Base-by-base conservation (phyloP, 2,113 vertebrate genomes). In the Elgaria multicarinata region DNA sequence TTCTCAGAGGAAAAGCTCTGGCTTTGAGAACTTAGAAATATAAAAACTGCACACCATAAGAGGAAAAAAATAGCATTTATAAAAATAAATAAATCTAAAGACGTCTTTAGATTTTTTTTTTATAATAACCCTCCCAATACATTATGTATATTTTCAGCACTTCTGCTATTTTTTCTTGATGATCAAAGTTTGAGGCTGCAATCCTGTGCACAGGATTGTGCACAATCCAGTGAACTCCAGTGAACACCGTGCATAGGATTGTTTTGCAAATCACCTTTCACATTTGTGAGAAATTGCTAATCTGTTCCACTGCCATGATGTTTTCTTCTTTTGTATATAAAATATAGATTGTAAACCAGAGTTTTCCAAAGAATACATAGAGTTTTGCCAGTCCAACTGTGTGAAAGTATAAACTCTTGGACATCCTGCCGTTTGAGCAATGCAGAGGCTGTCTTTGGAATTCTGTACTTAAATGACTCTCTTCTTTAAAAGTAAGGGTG, bases 1-100 rank as follows among this genome's bases (percentile, higher is more conserved):
- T 96, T 97, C 96, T 96, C 94, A 87, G 8, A 92, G 95, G 95
- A 94, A 96, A 96, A 94, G 91, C 91, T 92, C 64, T 90, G 94
- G 86, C 91, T 96, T 93, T 92, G 89, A 91, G 91, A 96, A 93
- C 67, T 90, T 88, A 88, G 74, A 87, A 64, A 44, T 87, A 44
- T 66, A 46, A 77, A 87, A 46, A 39, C 2, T 24, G 44, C 22
- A 64, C 24, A 42, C 39, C 39, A 16, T 33, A 16, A 39, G 5
- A n/a, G 18, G 31, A 66, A 74, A 74, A n/a, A 26, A 13, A 20
- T 3, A 7, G 20, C 18, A n/a, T 85, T 22, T 7, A 22, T 10
- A 22, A 8, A n/a, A 10, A 39, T 53, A 18, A 39, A 50, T 12
- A 66, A 26, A 12, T 74, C 36, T n/a, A 4, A 82, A 58, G 94